These are phyloP conservation scores for Patella caerulea DNA, from an alignment of 2,888 invertebrate genomes.

Conservation along the genomic window DNA sequence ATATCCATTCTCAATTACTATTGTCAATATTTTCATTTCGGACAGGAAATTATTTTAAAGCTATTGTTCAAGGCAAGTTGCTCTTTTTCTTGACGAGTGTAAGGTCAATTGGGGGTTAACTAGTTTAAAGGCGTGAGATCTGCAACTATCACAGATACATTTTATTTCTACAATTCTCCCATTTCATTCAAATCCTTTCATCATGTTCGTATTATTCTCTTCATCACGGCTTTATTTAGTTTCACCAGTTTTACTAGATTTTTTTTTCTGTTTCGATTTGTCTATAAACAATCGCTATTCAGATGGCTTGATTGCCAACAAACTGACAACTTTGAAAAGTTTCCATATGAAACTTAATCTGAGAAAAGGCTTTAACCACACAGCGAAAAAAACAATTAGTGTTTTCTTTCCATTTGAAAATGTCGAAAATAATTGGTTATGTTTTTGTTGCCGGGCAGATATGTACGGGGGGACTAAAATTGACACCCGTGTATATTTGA, in stretches of 20 bases:
- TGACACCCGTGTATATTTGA: background rate
- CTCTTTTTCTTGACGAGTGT: background rate
- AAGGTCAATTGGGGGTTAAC: slow-evolving; percentile 5
- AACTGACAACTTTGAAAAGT: slow-evolving; percentile 7
- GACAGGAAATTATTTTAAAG: background rate
- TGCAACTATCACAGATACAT: background rate
- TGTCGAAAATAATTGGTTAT: slow-evolving; percentile 9
- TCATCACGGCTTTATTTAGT: background rate
- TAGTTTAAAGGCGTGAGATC: background rate
- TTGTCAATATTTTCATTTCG: slow-evolving; percentile 5
- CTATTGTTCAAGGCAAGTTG: background rate
- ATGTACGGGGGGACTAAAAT: background rate
- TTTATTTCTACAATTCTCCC: background rate
- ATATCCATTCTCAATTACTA: slow-evolving; percentile 5
- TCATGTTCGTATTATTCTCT: background rate
- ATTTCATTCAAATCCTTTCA: background rate
- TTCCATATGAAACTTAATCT: background rate
- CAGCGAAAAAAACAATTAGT: slow-evolving; percentile 5
- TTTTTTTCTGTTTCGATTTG: background rate
- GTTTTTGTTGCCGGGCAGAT: background rate
- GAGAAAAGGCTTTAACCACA: background rate
- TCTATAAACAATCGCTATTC: background rate
- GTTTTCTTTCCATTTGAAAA: slow-evolving; percentile 6
- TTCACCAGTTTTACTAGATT: too few relatives aligned
- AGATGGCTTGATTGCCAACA: background rate